A percentile compares a stretch with the other conserved stretches of the same genome.
These are phyloP conservation scores for Tetranychus piercei DNA, from an alignment of 2,888 invertebrate genomes.

Conservation along the genomic window DNA sequence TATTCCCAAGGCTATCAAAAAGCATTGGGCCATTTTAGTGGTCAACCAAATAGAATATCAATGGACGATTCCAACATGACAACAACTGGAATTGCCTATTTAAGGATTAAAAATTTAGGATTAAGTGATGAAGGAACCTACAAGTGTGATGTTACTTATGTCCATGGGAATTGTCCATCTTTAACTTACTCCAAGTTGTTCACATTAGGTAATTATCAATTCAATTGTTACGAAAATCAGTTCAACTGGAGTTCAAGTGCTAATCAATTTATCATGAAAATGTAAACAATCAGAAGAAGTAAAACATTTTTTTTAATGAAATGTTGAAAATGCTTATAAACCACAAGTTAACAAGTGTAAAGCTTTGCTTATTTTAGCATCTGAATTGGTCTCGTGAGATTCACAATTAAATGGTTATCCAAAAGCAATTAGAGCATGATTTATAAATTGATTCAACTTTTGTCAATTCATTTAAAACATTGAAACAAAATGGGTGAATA, in stretches of 20 bases:
- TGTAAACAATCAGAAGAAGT: background rate
- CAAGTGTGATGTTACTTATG: constrained; percentile 45
- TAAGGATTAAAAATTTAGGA: constrained; percentile 16
- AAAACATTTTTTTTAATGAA: too few relatives aligned
- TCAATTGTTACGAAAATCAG: background rate
- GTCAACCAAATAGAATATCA: constrained; percentile 9
- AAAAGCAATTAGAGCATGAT: too few relatives aligned
- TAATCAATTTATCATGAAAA: background rate
- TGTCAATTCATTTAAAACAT: too few relatives aligned
- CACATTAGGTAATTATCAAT: constrained; percentile 19
- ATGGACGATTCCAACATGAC: constrained; percentile 16
- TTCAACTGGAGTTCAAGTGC: background rate
- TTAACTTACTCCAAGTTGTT: constrained; percentile 23
- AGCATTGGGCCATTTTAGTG: constrained; percentile 18
- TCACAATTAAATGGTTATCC: too few relatives aligned
- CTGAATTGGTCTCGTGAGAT: too few relatives aligned
- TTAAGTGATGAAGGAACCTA: constrained; percentile 45
- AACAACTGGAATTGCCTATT: constrained; percentile 15
- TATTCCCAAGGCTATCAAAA: constrained; percentile 20
- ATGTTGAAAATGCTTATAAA: too few relatives aligned
- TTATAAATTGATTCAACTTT: too few relatives aligned
- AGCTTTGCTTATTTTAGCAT: too few relatives aligned
- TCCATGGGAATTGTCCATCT: constrained; percentile 28
- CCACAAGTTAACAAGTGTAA: too few relatives aligned
- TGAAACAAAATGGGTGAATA: too few relatives aligned